Base-by-base conservation (phyloP, 2,797 vertebrate genomes). In the Odontamblyopus rebecca region DNA sequence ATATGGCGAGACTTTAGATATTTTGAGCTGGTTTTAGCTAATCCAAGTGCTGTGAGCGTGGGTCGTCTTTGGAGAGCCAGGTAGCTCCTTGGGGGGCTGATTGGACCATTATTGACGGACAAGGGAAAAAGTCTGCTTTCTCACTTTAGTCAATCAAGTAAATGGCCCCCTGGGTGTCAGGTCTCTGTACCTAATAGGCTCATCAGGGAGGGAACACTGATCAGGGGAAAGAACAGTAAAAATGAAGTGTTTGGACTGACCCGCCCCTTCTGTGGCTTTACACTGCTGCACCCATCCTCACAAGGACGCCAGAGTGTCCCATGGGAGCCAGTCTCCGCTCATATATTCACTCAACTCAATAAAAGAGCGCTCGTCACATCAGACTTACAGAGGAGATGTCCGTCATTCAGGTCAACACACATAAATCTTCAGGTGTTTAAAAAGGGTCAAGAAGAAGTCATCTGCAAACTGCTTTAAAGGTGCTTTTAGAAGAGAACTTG, bases 91-190 rank as follows among this genome's bases (percentile, higher is more conserved):
- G 63, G 84, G 90, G 80, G 88, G 88, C 87, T 93, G 92, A 94
- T 94, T 93, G 89, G 84, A 67, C 89, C 81, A 82, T 91, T 93
- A 92, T 91, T 91, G 91, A 92, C 87, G 83, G 89, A 88, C 87
- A 82, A 84, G 81, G 30, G 81, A 87, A 90, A 91, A 90, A 83
- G 79, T 83, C 81, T 85, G 82, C 85, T 86, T 92, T 91, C 89
- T 90, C 89, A 90, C 88, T 89, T 88, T 80, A 90, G 89, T 92
- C 89, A 93, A 91, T 94, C 92, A 92, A 89, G 80, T 89, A 88
- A 93, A 93, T 93, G 88, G 82, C 82, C 85, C 83, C 90, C 89
- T 80, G 70, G 81, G 85, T 89, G 82, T 84, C 77, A 78, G 87
- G 89, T 88, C 88, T 72, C 68, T 77, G 85, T 83, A 88, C 80